Base-by-base conservation (phyloP, 2,888 invertebrate genomes). In the Agonopterix heracliana region DNA sequence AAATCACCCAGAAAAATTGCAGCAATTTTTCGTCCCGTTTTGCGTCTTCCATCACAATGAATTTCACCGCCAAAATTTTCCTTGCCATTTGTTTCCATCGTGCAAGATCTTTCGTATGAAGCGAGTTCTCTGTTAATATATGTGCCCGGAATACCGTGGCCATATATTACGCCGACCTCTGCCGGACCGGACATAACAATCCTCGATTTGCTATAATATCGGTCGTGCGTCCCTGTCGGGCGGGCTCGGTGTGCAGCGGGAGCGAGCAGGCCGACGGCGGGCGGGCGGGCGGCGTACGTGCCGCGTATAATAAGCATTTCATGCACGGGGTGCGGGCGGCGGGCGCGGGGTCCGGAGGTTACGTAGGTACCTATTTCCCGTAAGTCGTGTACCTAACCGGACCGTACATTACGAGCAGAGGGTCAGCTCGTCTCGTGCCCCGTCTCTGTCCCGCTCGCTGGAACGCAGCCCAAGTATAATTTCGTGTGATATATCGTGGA, bases 281-380 rank as follows among this genome's bases (percentile, higher is more conserved):
- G 81, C 78, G 78, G 82, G 84, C 81, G 76, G 80, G 81, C 74
- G 73, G 69, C 64, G 69, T 79, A 89, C 89, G 89, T 89, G 90
- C 89, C 89, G 84, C 85, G 89, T 88, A 89, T 89, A 89, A 89
- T 89, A 89, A 89, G 89, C 89, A 90, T 88, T 89, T 90, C 90
- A 91, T 90, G 90, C 90, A 88, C 79, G 85, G 86, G 89, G 80
- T 65, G 79, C 71, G 79, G 78, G 81, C 63, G 26, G 75, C 70
- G 72, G 71, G 71, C 73, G 82, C 81, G 80, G 81, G 81, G 71
- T 74, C 66, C 66, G 65, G 74, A 73, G 76, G 79, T 73, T 78
- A 79, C 80, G 81, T 82, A 81, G 77, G 79, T 83, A 86, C 86
- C 84, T 80, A 83, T 81, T 83, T 81, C 78, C 84, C 82, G 87